Conservation (phyloP, 2,888 invertebrate species). For the Gasteruption jaculator region DNA sequence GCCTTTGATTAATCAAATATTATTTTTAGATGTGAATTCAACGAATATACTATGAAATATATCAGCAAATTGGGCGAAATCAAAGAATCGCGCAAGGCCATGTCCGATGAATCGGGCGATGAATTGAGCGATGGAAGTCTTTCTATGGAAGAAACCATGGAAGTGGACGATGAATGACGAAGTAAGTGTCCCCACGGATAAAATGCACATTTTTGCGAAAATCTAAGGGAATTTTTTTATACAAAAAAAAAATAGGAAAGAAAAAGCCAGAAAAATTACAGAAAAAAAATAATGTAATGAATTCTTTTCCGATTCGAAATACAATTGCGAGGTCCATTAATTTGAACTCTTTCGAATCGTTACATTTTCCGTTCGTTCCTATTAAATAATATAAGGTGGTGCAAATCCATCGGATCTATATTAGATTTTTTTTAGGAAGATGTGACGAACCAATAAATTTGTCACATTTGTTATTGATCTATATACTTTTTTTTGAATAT, state of each 20-base stretch:
- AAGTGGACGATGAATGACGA: constrained; percentile 3
- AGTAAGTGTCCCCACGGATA: neutral
- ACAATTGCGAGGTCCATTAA: too few relatives aligned
- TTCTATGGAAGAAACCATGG: constrained; percentile 2
- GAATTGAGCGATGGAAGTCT: constrained; percentile 34
- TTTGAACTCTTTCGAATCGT: too few relatives aligned
- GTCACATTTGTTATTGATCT: neutral
- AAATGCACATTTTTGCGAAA: constrained; percentile 4
- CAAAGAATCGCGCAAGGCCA: constrained; percentile 35
- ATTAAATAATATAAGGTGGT: too few relatives aligned
- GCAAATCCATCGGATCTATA: too few relatives aligned
- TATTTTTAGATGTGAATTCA: constrained; percentile 77
- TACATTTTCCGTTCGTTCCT: too few relatives aligned
- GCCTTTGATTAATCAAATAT: constrained; percentile 14
- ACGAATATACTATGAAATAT: constrained; percentile 77
- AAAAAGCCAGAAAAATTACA: too few relatives aligned
- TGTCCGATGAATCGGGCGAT: constrained; percentile 38
- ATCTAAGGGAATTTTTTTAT: constrained; percentile 21
- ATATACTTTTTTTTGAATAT: constrained; percentile 58
- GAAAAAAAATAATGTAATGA: too few relatives aligned
- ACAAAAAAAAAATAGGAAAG: too few relatives aligned
- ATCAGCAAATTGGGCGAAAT: constrained; percentile 57
- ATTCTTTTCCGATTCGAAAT: too few relatives aligned
- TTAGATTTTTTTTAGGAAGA: constrained; percentile 1
- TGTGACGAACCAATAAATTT: constrained; percentile 8